Evolutionary conservation across 2,113 vertebrate species (phyloP), one percentile per base, ranked within the genome.

Genomic region (Andinoacara biseriatus): DNA sequence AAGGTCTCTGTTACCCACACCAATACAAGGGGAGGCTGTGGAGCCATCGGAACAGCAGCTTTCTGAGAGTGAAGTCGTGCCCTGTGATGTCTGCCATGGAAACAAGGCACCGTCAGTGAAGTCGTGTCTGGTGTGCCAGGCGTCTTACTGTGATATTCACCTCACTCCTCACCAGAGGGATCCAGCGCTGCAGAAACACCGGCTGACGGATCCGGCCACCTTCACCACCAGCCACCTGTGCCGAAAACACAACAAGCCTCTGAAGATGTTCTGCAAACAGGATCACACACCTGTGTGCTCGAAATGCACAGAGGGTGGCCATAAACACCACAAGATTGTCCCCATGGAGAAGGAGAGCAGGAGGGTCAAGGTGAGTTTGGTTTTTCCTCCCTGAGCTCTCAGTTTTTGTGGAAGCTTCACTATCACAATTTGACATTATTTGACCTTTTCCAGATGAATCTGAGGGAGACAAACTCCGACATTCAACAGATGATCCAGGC

Each of bases 201-300:
- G 94, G 84, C 96, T 98, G 5, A 94, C 96, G 0, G 96, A 96
- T 58, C 97, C 97, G 58, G 96, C 96, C 85, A 92, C 94, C 96
- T 97, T 84, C 91, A 93, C 46, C 95, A 95, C 61, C 91, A 94
- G 62, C 92, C 96, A 92, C 78, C 57, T 89, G 57, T 98, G 97
- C 67, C 93, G 88, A 1, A 89, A 94, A 58, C 97, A 98, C 0
- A 95, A 95, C 83, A 96, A 94, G 94, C 95, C 94, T 26, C 96
- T 97, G 95, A 96, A 96, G 87, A 95, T 95, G 83, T 98, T 97
- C 92, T 98, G 97, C 91, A 96, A 96, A 91, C 95, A 87, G 0
- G 97, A 98, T 80, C 95, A 96, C 88, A 94, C 89, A 22, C 97
- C 96, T 26, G 95, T 98, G 92, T 98, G 97, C 65, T 93, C 93